These are phyloP conservation scores for Cyphomyrus discorhynchus DNA, from an alignment of 2,113 vertebrate genomes.

Conservation along the genomic window DNA sequence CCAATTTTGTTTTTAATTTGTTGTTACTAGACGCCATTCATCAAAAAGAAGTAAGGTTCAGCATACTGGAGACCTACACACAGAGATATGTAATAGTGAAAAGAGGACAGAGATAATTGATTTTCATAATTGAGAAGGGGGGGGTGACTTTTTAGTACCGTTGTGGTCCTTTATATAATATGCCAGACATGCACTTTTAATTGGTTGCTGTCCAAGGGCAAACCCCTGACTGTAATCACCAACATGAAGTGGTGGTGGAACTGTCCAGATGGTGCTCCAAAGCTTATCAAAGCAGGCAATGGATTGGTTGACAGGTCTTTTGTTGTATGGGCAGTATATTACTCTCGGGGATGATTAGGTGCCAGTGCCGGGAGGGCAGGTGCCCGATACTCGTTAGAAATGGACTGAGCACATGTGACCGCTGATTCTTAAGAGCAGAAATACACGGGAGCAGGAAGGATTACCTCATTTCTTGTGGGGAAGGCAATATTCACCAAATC, in stretches of 20 bases:
- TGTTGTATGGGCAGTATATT: background rate
- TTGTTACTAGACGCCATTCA: background rate
- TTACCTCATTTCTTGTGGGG: background rate
- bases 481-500: background rate
- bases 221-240: background rate
- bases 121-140: background rate
- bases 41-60: conserved; percentile 1
- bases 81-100: conserved; percentile 25
- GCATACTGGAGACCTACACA: conserved; percentile 9
- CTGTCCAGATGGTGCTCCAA: background rate
- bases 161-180: background rate
- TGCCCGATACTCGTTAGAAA: background rate
- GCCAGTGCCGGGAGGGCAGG: background rate
- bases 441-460: background rate
- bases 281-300: background rate
- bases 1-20: background rate
- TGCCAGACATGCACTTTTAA: background rate
- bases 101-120: conserved; percentile 9
- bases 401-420: background rate
- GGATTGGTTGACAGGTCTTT: background rate
- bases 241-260: background rate
- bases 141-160: background rate
- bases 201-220: background rate
- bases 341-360: background rate
- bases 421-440: background rate